Evolutionary conservation across 2,888 invertebrate species (phyloP).

Genomic region (Opisthograptis luteolata): DNA sequence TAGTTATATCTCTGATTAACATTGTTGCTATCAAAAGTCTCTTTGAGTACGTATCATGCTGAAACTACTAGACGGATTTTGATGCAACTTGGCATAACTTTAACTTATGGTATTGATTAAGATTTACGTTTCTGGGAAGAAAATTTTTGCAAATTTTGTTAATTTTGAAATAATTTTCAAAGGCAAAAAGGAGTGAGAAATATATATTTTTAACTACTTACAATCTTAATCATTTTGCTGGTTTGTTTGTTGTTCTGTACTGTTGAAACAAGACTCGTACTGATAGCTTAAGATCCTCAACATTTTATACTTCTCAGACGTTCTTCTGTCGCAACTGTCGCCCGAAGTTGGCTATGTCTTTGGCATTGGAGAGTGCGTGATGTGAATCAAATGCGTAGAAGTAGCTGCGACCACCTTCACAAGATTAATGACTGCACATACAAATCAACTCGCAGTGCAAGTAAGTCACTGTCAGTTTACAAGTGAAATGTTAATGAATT

Average conservation of each 20-base stretch:
- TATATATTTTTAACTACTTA: constrained; percentile 49
- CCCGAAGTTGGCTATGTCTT: constrained; percentile 54
- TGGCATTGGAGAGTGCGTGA: constrained; percentile 77
- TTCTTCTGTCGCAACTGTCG: constrained; percentile 54
- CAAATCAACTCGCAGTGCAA: constrained; percentile 35
- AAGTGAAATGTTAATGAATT: constrained; percentile 15
- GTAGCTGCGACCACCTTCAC: constrained; percentile 38
- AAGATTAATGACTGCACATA: constrained; percentile 45
- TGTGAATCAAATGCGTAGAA: constrained; percentile 52
- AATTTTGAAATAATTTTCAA: no score
- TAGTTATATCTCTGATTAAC: no score
- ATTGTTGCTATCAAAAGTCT: no score
- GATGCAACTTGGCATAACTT: no score
- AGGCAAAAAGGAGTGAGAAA: not conserved
- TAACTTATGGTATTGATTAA: no score
- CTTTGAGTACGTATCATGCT: no score
- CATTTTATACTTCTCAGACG: constrained; percentile 63
- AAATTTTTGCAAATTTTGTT: no score
- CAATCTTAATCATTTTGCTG: constrained; percentile 76
- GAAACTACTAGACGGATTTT: no score
- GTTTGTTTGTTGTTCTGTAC: constrained; percentile 55
- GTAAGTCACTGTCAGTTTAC: constrained; percentile 31
- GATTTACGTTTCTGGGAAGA: no score
- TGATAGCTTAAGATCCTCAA: constrained; percentile 40
- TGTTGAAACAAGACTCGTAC: constrained; percentile 61